Evolutionary conservation across 1,140 invertebrate genomes (phyloP).

Genomic region (Pseudoatta argentina): DNA sequence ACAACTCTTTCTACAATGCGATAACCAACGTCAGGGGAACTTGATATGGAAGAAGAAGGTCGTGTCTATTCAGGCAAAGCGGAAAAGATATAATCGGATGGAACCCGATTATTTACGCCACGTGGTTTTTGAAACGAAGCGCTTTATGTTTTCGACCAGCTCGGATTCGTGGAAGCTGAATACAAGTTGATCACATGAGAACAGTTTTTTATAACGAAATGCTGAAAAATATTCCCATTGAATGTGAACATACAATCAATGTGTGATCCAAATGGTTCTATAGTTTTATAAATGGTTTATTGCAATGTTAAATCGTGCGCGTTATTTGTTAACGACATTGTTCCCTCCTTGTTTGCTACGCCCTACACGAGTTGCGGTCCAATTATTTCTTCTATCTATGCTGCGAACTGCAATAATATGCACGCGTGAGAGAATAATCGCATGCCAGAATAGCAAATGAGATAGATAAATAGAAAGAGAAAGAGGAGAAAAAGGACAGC

Average conservation of each 20-base stretch:
- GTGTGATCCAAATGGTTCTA: background rate
- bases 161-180: background rate
- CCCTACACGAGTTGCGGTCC: background rate
- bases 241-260: background rate
- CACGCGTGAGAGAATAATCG: background rate
- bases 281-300: background rate
- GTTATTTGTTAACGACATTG: background rate
- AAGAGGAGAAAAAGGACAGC: too few species aligned
- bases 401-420: background rate
- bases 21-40: background rate
- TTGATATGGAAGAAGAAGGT: background rate
- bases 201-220: background rate
- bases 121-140: background rate
- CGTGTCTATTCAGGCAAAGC: background rate
- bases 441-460: background rate
- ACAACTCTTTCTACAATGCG: background rate
- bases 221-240: background rate
- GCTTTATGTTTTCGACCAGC: background rate
- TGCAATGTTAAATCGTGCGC: background rate
- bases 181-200: background rate
- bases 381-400: conserved; percentile 13
- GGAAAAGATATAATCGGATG: conserved; percentile 1
- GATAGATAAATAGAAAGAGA: background rate
- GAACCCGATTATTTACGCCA: background rate
- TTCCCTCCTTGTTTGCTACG: background rate